Evolutionary conservation across 2,888 invertebrate genomes (phyloP).

Genomic region (Cantharis rustica): DNA sequence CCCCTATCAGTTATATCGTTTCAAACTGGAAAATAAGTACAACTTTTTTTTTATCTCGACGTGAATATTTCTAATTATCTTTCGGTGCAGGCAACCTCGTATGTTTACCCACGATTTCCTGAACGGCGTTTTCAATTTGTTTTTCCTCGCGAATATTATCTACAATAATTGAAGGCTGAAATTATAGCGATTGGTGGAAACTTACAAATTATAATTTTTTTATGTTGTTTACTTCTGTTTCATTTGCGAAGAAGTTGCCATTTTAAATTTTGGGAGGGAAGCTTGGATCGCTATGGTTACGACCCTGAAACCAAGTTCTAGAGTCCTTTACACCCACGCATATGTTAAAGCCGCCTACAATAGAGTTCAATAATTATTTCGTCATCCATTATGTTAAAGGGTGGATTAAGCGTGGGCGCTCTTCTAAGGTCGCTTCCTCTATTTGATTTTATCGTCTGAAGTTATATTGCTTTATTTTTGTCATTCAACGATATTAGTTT

Average conservation of each 20-base stretch:
- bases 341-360: conserved; percentile 34
- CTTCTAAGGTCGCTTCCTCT: conserved; percentile 5
- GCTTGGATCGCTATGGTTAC: conserved; percentile 34
- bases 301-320: conserved; percentile 40
- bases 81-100: background rate
- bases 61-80: background rate
- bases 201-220: background rate
- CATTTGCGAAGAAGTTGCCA: conserved; percentile 24
- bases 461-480: background rate
- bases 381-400: conserved; percentile 19
- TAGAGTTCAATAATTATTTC: conserved; percentile 24
- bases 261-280: conserved; percentile 29
- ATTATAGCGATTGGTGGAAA: background rate
- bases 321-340: conserved; percentile 38
- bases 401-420: conserved; percentile 10
- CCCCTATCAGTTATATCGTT: no score
- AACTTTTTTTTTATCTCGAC: background rate
- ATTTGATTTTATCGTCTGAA: conserved; percentile 3
- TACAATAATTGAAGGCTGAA: background rate
- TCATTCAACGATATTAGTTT: background rate
- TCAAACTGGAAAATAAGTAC: no score
- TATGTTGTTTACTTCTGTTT: background rate
- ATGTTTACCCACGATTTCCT: background rate
- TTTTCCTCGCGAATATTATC: background rate
- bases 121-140: background rate